Base-by-base conservation (phyloP, 2,888 invertebrate species). In the Ditula angustiorana region DNA sequence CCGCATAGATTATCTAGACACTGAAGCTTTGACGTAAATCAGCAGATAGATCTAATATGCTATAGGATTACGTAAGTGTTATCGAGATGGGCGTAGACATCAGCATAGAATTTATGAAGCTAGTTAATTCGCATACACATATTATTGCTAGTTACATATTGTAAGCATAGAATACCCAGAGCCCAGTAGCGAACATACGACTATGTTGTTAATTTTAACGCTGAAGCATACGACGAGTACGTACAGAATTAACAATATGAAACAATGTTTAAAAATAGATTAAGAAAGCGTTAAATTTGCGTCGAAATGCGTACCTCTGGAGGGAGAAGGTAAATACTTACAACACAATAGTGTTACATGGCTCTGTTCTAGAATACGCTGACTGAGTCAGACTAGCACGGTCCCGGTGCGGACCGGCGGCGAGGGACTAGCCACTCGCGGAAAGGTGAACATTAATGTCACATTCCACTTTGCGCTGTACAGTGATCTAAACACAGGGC, bases 101-200 rank as follows among this genome's bases (percentile, higher is more conserved):
- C 88, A 91, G 92, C 92, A 90, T 90, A 92, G 87, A 89, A 81
- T 84, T 88, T 90, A 92, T 88, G 83, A 92, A 92, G 92, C 92
- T 92, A 86, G 85, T 88, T 86, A 89, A 85, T 80, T 90, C 87
- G 91, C 92, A 92, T 91, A 91, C 90, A 90, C 89, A 91, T 70
- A 66, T 67, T 66, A 62, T 59, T 63, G 69, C 91, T 90, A 91
- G 87, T 86, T 88, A 87, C 90, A 92, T 92, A 92, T 90, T 85
- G 88, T 91, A 92, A 92, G 92, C 92, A 91, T 90, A 92, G 91
- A 88, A 88, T 89, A 90, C 92, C 92, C 91, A 81, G 91, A 91
- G 92, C 91, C 92, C 91, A 88, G 81, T 90, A 92, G 92, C 92
- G 88, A 85, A 79, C 83, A 85, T 85, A 63, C 62, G 52, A 81